Conservation (phyloP, 2,113 vertebrate genomes). For the Antechinus flavipes region DNA sequence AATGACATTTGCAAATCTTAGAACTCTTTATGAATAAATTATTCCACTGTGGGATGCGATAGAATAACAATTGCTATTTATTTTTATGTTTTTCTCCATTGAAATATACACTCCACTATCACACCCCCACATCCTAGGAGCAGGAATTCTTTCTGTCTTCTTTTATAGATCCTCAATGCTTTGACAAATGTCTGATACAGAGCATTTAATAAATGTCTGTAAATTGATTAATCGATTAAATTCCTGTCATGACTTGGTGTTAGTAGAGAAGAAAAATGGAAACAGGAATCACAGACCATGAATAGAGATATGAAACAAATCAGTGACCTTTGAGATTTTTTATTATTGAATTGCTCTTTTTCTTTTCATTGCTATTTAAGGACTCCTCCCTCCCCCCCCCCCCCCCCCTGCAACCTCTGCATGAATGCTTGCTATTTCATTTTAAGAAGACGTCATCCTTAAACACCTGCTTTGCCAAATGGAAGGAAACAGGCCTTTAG, state of each 20-base stretch:
- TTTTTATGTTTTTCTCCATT: background rate
- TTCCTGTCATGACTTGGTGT: background rate
- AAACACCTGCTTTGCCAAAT: conserved; percentile 19
- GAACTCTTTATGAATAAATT: background rate
- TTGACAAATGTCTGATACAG: background rate
- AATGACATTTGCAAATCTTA: background rate
- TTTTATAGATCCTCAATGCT: background rate
- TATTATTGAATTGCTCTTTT: conserved; percentile 38
- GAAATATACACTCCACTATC: background rate
- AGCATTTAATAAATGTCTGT: background rate
- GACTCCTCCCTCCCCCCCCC: conserved; percentile 7
- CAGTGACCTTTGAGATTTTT: conserved; percentile 40
- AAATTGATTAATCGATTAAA: background rate
- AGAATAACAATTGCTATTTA: background rate
- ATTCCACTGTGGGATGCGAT: background rate
- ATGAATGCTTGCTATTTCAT: conserved; percentile 16
- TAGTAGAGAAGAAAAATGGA: background rate
- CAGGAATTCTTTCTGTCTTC: background rate
- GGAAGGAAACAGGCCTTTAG: conserved; percentile 23
- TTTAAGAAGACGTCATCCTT: conserved; percentile 52
- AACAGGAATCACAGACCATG: conserved; percentile 24
- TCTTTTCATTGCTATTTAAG: conserved; percentile 53
- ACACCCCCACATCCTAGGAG: background rate
- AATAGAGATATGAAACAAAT: background rate
- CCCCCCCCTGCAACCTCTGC: background rate